Base-by-base conservation (phyloP, 2,797 vertebrate genomes). In the Chelonia mydas region DNA sequence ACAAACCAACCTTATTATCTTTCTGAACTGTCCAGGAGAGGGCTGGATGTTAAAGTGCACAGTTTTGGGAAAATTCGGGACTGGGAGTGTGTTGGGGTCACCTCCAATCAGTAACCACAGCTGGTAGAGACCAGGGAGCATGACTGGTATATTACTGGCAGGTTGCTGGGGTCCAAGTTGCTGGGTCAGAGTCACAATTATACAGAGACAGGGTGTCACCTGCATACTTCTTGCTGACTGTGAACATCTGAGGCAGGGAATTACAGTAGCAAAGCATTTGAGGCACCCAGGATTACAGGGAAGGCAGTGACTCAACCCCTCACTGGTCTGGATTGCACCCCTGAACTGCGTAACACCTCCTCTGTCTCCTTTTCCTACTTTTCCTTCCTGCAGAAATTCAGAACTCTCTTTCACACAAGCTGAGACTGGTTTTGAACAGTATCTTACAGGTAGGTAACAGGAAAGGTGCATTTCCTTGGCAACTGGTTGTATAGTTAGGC, bases 381-480 rank as follows among this genome's bases (percentile, higher is more conserved):
- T 37, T 72, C 19, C 65, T 72, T 21, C 33, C n/a, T 23, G n/a
- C 19, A 23, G n/a, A 72, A 19, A 37, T 37, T 41, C 65, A 37
- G n/a, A 37, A 41, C n/a, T 72, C 19, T 72, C n/a, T 23, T 3
- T 37, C 19, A 72, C 9, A 41, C n/a, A 37, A 37, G 65, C n/a
- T 37, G 65, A 37, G 65, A 19, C n/a, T 74, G 91, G 33, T 89
- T 84, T 65, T 89, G 93, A 10, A 65, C n/a, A 72, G 31, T 0
- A 17, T 89, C 92, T 84, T 94, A 86, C 78, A 6, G 31, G 17
- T 77, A 85, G 95, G 81, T 49, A 87, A 83, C 89, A 55, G 21
- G 28, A 74, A 86, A 89, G 84, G 79, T 86, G 95, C 54, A 2
- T 90, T 59, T 95, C 77, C 65, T 78, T 89, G 92, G 93, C 79